phyloP scores from a whole-genome alignment of 37 sponge, comb jelly and placozoan genomes.

The Aplysina aerophoba region DNA sequence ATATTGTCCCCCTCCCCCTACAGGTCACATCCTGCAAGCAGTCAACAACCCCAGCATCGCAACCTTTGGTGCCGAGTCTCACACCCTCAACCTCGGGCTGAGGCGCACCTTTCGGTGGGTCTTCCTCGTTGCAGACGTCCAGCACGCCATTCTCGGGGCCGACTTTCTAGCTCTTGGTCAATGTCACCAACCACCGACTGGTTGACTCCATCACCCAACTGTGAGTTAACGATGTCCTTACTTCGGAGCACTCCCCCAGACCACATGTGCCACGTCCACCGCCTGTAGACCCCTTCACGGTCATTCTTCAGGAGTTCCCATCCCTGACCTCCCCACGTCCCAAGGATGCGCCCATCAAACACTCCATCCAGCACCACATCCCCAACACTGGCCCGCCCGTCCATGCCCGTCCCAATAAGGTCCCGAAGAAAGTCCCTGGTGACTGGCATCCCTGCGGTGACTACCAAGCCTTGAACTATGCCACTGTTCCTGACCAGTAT shows the following conservation, averaged over 20 bases:
- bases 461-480: slow-evolving; percentile 24
- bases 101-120: slow-evolving; percentile 56
- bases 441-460: slow-evolving; percentile 69
- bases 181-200: slow-evolving; percentile 16
- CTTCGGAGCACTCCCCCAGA: not conserved
- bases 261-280: not conserved
- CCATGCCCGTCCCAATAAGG: slow-evolving; percentile 51
- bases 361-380: slow-evolving; percentile 45
- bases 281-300: not conserved
- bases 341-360: not conserved
- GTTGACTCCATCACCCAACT: slow-evolving; percentile 39
- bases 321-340: not conserved
- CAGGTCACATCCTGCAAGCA: slow-evolving; percentile 37
- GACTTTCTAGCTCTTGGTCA: slow-evolving; percentile 40
- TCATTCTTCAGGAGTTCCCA: slow-evolving; percentile 25
- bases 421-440: slow-evolving; percentile 45
- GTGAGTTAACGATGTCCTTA: not conserved
- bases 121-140: slow-evolving; percentile 73
- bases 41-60: slow-evolving; percentile 40
- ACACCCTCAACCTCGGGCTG: slow-evolving; percentile 69
- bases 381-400: slow-evolving; percentile 54
- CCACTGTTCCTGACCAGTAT: slow-evolving; percentile 43
- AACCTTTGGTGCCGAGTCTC: slow-evolving; percentile 34
- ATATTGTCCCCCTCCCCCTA: too few species aligned
- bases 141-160: slow-evolving; percentile 62